Evolutionary conservation across 2,888 invertebrate species (phyloP).

Genomic region (Rotaria socialis): DNA sequence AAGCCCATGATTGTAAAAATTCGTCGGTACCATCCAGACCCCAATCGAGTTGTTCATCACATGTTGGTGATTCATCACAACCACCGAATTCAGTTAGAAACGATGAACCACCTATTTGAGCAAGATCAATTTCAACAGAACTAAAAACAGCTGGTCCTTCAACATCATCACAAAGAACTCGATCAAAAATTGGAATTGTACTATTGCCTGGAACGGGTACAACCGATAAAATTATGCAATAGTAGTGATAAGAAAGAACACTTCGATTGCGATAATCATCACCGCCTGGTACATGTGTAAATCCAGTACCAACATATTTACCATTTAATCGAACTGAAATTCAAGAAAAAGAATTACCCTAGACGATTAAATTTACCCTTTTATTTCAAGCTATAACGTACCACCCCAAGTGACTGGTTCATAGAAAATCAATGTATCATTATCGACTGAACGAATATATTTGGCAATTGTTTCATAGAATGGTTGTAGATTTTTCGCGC

Average conservation of each 20-base stretch:
- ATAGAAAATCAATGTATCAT: slow-evolving; percentile 50
- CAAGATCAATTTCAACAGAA: slow-evolving; percentile 47
- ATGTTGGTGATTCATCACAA: slow-evolving; percentile 47
- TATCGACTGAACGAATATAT: slow-evolving; percentile 50
- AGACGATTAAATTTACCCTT: neutral
- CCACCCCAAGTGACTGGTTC: slow-evolving; percentile 53
- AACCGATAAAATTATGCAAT: slow-evolving; percentile 50
- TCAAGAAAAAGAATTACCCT: no score
- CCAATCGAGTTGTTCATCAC: slow-evolving; percentile 49
- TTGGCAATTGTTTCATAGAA: slow-evolving; percentile 49
- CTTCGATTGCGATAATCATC: slow-evolving; percentile 29
- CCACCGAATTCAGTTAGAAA: slow-evolving; percentile 53
- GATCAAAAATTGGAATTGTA: slow-evolving; percentile 47
- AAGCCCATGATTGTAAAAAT: slow-evolving; percentile 52
- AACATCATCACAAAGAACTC: slow-evolving; percentile 50
- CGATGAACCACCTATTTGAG: slow-evolving; percentile 48
- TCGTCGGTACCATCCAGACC: slow-evolving; percentile 50
- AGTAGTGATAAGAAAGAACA: slow-evolving; percentile 51
- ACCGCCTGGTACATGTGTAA: slow-evolving; percentile 50
- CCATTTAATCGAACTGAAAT: slow-evolving; percentile 48
- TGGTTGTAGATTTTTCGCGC: slow-evolving; percentile 49
- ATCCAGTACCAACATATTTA: slow-evolving; percentile 50
- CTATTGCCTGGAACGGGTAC: slow-evolving; percentile 39
- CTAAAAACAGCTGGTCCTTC: slow-evolving; percentile 48
- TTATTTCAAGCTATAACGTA: neutral